Evolutionary conservation across 2,113 vertebrate genomes (phyloP).

Genomic region (Sula dactylatra): DNA sequence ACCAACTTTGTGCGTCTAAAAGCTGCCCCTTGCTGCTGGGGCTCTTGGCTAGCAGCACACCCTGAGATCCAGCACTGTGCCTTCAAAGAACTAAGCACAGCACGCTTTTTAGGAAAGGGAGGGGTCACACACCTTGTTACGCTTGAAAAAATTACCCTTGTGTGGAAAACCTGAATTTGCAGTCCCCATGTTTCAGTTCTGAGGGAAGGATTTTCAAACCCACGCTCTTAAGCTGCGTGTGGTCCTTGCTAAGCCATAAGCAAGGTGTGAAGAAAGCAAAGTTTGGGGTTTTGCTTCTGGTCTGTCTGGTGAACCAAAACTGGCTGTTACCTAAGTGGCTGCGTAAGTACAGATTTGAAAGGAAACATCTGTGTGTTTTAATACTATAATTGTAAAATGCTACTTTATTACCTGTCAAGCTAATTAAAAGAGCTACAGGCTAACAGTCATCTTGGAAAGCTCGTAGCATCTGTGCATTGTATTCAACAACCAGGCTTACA

Average conservation of each 20-base stretch:
- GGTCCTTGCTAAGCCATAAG: not conserved
- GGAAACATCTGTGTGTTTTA: slow-evolving; percentile 31
- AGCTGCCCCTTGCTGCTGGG: too few species aligned
- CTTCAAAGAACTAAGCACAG: not conserved
- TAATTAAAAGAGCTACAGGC: slow-evolving; percentile 34
- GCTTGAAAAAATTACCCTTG: not conserved
- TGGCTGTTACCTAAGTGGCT: not conserved
- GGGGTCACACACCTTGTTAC: rapidly evolving
- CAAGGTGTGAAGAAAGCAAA: not conserved
- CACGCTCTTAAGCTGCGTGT: rapidly evolving
- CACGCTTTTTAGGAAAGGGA: rapidly evolving
- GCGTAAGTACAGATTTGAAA: not conserved
- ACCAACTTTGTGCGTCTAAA: too few species aligned
- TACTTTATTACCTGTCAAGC: slow-evolving; percentile 26
- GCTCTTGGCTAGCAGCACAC: rapidly evolving
- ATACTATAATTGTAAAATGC: slow-evolving; percentile 29
- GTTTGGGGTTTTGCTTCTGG: not conserved
- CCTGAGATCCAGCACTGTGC: rapidly evolving
- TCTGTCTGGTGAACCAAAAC: not conserved
- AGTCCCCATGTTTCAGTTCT: too few species aligned
- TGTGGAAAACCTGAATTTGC: too few species aligned
- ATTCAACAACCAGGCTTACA: not conserved
- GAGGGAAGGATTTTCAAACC: not conserved
- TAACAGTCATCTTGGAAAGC: not conserved
- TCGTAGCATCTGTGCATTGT: slow-evolving; percentile 7